Percentiles rank a stretch among this genome's conserved stretches.
Conservation (phyloP, 2,113 vertebrate genomes). For the Pteruthius melanotis region DNA sequence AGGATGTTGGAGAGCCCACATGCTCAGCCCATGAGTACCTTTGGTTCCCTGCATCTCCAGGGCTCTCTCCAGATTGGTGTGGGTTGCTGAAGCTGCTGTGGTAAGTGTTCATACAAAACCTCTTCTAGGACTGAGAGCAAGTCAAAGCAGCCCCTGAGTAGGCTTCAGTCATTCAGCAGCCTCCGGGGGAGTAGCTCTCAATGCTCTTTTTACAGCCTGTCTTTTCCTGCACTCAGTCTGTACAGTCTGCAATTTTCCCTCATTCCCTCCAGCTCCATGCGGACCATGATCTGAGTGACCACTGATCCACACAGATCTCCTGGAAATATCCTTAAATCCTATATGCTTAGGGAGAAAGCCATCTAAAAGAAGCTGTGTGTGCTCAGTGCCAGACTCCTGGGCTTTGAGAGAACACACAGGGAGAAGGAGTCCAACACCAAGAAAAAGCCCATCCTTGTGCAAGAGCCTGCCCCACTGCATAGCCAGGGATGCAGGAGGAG, state of each 20-base stretch:
- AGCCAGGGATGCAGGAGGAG: neutral
- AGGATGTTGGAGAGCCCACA: neutral
- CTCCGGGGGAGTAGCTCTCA: neutral
- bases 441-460: neutral
- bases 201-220: neutral
- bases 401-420: neutral
- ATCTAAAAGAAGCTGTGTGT: neutral
- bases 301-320: neutral
- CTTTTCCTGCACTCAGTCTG: neutral
- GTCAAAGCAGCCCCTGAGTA: neutral
- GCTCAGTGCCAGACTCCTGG: neutral
- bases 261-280: neutral
- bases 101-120: slow-evolving; percentile 3
- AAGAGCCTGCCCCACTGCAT: neutral
- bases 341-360: neutral
- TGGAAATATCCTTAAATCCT: neutral
- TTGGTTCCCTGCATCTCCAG: neutral
- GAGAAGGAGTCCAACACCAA: neutral
- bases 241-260: neutral
- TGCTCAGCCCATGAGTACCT: neutral
- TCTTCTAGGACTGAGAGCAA: neutral
- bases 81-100: neutral
- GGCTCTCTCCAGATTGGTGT: neutral
- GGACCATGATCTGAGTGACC: neutral
- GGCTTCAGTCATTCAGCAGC: neutral